phyloP scores from a whole-genome alignment of 2,888 invertebrate genomes.

The Macrosiphum euphorbiae region DNA sequence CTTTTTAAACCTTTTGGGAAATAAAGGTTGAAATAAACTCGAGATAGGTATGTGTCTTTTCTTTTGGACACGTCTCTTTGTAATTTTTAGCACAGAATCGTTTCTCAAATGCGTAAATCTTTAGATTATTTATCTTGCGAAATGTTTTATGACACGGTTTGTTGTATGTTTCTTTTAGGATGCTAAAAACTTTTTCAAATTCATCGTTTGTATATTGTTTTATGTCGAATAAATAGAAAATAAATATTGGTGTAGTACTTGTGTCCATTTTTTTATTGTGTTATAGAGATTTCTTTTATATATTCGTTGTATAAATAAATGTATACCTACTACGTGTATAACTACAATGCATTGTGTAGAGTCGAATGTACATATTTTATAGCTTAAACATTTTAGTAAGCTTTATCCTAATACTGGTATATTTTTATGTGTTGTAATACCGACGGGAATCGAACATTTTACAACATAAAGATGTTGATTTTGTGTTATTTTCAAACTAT shows the following conservation, averaged over 20 bases:
- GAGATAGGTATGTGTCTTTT: not conserved
- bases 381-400: not conserved
- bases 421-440: not conserved
- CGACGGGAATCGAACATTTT: not conserved
- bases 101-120: not conserved
- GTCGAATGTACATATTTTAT: not conserved
- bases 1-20: not conserved
- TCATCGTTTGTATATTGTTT: constrained; percentile 26
- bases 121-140: not conserved
- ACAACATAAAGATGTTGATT: not conserved
- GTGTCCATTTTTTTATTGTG: constrained; percentile 17
- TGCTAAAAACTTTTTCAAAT: constrained; percentile 25
- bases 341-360: not conserved
- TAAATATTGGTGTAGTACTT: constrained; percentile 8
- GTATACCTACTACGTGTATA: not conserved
- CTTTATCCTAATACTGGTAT: not conserved
- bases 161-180: not conserved
- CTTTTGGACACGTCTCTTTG: not conserved
- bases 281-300: constrained; percentile 12
- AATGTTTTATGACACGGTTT: constrained; percentile 19
- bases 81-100: not conserved
- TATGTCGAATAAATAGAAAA: not conserved
- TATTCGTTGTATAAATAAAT: constrained; percentile 9
- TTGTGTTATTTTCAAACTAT: not conserved
- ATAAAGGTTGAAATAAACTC: not conserved